These are phyloP conservation scores for Seriola quinqueradiata DNA, from an alignment of 2,113 vertebrate species.

Conservation along the genomic window DNA sequence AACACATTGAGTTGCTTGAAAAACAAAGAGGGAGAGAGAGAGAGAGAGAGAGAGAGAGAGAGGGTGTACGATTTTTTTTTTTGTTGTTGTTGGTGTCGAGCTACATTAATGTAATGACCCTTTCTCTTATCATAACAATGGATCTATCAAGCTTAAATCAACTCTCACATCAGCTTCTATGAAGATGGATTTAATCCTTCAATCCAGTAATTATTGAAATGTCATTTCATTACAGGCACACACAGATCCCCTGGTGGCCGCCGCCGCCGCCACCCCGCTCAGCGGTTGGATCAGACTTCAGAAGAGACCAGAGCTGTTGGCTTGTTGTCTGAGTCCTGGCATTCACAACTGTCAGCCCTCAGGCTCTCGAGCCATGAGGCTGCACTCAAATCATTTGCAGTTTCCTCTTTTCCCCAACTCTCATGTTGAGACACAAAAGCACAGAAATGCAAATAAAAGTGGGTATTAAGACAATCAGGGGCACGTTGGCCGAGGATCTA, in stretches of 20 bases:
- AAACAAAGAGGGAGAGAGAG: not conserved
- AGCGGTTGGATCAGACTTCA: constrained; percentile 35
- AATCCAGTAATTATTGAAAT: constrained; percentile 38
- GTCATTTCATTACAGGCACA: constrained; percentile 31
- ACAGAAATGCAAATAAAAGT: constrained; percentile 32
- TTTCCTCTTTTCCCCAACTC: not conserved
- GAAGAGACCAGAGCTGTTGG: constrained; percentile 24
- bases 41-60: too few species aligned
- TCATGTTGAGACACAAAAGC: constrained; percentile 15
- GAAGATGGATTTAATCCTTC: constrained; percentile 22
- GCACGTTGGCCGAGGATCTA: constrained; percentile 6
- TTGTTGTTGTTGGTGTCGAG: not conserved
- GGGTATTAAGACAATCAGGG: constrained; percentile 12
- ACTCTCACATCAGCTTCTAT: not conserved
- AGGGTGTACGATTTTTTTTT: not conserved
- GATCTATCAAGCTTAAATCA: constrained; percentile 15
- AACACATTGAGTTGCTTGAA: not conserved
- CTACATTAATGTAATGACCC: not conserved
- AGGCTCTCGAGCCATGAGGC: constrained; percentile 1
- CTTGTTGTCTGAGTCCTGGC: constrained; percentile 52
- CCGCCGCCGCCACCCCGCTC: constrained; percentile 1
- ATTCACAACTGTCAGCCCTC: constrained; percentile 41
- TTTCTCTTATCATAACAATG: constrained; percentile 1
- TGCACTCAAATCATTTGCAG: constrained; percentile 38
- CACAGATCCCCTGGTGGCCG: not conserved